Percentiles rank a stretch among this genome's conserved stretches.
phyloP scores from a whole-genome alignment of 2,888 invertebrate genomes.

The Tenthredo livida region DNA sequence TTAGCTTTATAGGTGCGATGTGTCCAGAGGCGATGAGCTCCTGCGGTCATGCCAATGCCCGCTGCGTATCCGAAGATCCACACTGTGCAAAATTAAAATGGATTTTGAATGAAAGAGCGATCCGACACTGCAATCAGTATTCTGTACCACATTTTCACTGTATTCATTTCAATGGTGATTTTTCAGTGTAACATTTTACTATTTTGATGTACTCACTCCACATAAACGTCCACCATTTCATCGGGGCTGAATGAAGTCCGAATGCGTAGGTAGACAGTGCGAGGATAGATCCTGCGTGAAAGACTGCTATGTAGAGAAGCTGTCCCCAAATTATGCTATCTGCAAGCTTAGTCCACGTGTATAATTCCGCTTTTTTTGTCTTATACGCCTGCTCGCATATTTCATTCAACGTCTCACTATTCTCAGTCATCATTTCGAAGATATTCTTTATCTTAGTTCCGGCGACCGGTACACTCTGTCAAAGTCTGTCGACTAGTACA shows the following conservation, averaged over 20 bases:
- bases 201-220: conserved; percentile 3
- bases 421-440: too few species aligned
- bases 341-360: not conserved
- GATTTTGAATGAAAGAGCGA: too few species aligned
- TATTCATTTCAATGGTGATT: too few species aligned
- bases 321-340: not conserved
- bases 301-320: not conserved
- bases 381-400: too few species aligned
- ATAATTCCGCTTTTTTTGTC: too few species aligned
- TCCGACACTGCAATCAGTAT: too few species aligned
- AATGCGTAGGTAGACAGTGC: not conserved
- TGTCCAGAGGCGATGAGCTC: conserved; percentile 28
- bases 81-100: not conserved
- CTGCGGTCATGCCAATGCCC: not conserved
- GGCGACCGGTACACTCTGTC: too few species aligned
- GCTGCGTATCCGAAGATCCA: not conserved
- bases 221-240: not conserved
- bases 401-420: too few species aligned
- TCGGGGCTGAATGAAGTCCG: not conserved
- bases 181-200: too few species aligned
- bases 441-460: too few species aligned
- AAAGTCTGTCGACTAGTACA: too few species aligned
- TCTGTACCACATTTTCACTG: too few species aligned
- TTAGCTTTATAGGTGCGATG: conserved; percentile 29
- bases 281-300: not conserved